Evolutionary conservation across 2,888 invertebrate genomes (phyloP).

Genomic region (Pocota personata): DNA sequence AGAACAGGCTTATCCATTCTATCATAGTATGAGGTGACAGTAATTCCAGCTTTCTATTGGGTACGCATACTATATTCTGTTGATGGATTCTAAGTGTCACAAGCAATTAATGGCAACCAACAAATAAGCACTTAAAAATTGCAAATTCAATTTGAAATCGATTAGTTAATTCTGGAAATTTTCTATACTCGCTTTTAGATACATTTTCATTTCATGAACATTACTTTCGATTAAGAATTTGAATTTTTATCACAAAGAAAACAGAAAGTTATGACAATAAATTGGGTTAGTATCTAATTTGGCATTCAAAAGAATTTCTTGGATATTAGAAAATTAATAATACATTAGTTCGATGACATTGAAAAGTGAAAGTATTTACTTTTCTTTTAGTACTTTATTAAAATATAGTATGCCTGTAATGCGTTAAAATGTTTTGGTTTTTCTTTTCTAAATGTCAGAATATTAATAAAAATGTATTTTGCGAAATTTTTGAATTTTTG

Average conservation of each 20-base stretch:
- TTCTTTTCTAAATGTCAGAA: background rate
- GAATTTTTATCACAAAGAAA: slow-evolving; percentile 7
- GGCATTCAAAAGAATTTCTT: slow-evolving; percentile 2
- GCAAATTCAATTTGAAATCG: background rate
- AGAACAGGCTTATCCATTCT: no score
- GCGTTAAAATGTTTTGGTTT: background rate
- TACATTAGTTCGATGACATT: slow-evolving; percentile 32
- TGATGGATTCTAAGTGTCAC: background rate
- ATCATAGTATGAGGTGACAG: no score
- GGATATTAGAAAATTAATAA: slow-evolving; percentile 5
- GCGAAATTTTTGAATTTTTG: background rate
- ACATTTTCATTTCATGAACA: background rate
- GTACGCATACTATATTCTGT: no score
- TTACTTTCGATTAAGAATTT: slow-evolving; percentile 4
- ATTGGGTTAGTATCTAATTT: background rate
- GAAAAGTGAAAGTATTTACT: slow-evolving; percentile 43
- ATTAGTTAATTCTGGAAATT: background rate
- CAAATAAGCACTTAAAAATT: background rate
- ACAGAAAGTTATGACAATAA: slow-evolving; percentile 10
- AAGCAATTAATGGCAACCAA: background rate
- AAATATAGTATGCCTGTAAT: background rate
- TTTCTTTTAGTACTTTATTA: background rate
- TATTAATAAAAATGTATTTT: background rate
- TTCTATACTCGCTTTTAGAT: background rate
- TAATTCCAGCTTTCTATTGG: no score